Base-by-base conservation (phyloP, 2,797 vertebrate genomes). In the Sebastes paucispinis region DNA sequence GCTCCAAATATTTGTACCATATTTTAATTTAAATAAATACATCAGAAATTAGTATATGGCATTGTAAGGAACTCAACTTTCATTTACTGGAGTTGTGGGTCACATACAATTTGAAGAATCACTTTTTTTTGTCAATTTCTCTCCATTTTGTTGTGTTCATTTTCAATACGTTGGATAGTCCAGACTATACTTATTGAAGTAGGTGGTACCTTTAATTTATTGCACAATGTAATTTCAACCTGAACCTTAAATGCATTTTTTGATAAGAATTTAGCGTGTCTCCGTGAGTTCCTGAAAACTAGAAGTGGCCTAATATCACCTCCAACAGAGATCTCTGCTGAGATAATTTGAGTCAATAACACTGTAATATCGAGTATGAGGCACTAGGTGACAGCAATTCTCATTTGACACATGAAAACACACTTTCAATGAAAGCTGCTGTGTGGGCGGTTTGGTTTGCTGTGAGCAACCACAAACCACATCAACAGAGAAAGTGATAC, bases 351-450 rank as follows among this genome's bases (percentile, higher is more conserved):
- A 34, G 36, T 32, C 1, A 3, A 0, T 8, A 20, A 31, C 22
- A 8, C 20, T 83, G 78, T 59, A 50, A 55, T 57, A 27, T 39
- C 3, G 24, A 11, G 2, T 25, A 1, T 18, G 11, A 22, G 29
- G 2, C 81, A 73, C 86, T 71, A 77, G 84, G 43, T 67, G 86
- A 0, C 81, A 87, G 84, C 79, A 88, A 50, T 18, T 64, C 24
- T 71, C 43, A 2, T 8, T 6, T n/a, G 2, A 60, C 12, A 1
- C 1, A 6, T 5, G 6, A 43, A 27, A 54, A 29, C 20, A 14
- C 20, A 16, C 8, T 52, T 2, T 50, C 5, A 75, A 2, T 74
- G 36, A 7, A 31, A 52, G 52, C 27, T 8, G 3, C 43, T 11
- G 9, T 58, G 67, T 39, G 73, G 54, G 29, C 11, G 32, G 22